Base-by-base conservation (phyloP, 2,113 vertebrate species). In the Montifringilla adamsi region DNA sequence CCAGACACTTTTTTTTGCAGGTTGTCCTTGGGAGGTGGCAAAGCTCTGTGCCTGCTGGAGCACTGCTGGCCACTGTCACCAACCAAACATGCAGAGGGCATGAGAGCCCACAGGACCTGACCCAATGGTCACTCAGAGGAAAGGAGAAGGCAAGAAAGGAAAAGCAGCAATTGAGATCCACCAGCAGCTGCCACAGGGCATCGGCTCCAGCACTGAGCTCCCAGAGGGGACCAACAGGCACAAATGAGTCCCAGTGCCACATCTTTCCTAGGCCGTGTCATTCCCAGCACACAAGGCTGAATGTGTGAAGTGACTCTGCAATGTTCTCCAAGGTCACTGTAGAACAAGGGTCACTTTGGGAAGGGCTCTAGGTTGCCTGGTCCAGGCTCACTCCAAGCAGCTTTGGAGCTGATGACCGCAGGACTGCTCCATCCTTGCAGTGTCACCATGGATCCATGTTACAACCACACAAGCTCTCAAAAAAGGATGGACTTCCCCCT, bases 371-470 rank as follows among this genome's bases (percentile, higher is more conserved):
- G 35, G 15, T 59, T 75, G 23, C 79, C 31, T 30, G 7, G 8
- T 43, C 43, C 28, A 72, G 27, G 50, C 13, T 85, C 9, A 63
- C 10, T 37, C 60, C 66, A 41, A 75, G 77, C 16, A 77, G 10
- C 56, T 78, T 41, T 15, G 46, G 58, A 63, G n/a, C 31, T 1
- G 0, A 60, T n/a, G 52, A 64, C 41, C 81, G 31, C 60, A 43
- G 55, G 47, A 43, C 81, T 30, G 33, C 47, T 72, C 67, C 58
- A 44, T 41, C 84, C 78, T 78, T 68, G 60, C 23, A 10, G 67
- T 50, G n/a, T 24, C 72, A 76, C 49, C 74, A 97, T 98, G 97
- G 96, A 95, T 90, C 82, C 60, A 0, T 93, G 92, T 62, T 69
- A 73, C 77, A 97, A 97, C 55, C 24, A 91, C 58, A 97, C 97